Conservation (phyloP, 2,797 vertebrate species). For the Pteropus rufus region DNA sequence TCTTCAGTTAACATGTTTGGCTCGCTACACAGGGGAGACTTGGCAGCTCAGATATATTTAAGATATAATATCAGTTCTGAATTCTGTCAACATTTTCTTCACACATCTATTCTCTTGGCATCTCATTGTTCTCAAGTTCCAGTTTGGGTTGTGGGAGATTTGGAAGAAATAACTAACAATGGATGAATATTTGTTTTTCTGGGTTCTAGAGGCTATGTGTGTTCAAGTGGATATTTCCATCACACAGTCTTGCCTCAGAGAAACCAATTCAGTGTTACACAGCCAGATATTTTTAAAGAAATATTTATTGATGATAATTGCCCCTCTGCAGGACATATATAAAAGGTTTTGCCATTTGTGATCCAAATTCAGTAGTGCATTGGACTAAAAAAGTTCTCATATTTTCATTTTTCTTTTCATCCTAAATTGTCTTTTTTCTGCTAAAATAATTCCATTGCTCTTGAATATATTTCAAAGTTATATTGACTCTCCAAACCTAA, state of each 20-base stretch:
- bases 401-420: slow-evolving; percentile 3
- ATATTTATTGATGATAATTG: background rate
- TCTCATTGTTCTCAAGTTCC: background rate
- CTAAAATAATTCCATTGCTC: background rate
- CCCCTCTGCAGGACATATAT: background rate
- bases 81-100: background rate
- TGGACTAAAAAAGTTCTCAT: background rate
- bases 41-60: background rate
- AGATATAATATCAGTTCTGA: background rate
- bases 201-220: background rate
- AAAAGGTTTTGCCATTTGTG: background rate
- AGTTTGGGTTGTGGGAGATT: background rate
- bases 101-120: background rate
- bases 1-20: background rate
- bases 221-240: background rate
- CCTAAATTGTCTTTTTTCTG: background rate
- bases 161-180: background rate
- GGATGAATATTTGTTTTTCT: slow-evolving; percentile 2
- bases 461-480: background rate
- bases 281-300: background rate
- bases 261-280: background rate
- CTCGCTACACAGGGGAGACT: background rate
- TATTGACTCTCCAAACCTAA: background rate
- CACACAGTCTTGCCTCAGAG: background rate
- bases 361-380: background rate